Base-by-base conservation (phyloP, 2,113 vertebrate species). In the Psephotus haematonotus region DNA sequence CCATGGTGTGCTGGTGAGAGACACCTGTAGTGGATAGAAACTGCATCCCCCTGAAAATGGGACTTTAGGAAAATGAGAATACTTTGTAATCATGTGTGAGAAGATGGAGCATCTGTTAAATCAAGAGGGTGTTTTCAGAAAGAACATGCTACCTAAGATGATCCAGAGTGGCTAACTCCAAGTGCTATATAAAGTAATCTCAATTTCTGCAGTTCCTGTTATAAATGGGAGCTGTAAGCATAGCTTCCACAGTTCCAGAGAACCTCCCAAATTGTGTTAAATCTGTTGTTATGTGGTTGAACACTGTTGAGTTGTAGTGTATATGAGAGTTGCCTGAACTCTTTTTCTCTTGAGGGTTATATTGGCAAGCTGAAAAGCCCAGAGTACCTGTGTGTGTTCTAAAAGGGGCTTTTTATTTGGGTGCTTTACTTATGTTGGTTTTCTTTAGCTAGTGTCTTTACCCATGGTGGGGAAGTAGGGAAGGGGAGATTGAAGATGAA, bases 401-500 rank as follows among this genome's bases (percentile, higher is more conserved):
- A 41, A 43, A 87, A 39, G 76, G 23, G 35, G 68, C 4, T 18
- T 44, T 35, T 18, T 57, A 9, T 60, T 24, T 64, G 43, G 6
- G 28, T 79, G 25, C 4, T 37, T 75, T 86, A 29, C 18, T 67
- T 50, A 6, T 6, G 13, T 35, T 65, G 6, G 9, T 33, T 17
- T 52, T 76, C 22, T 71, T 44, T 35, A 53, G 37, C 31, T 76
- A 37, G 11, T 39, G 27, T 20, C 15, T 28, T 80, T 41, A 14
- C 20, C 52, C 7, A 2, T 0, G 0, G 25, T 4, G 5, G 18
- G 31, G 13, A 29, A 17, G 28, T 39, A 12, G 17, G 5, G 22
- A n/a, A n/a, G 9, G 9, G 5, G 4, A 69, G n/a, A 33, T 65
- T 60, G 35, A 72, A 53, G 20, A 47, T 0, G 2, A 72, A 9